Conservation (phyloP, 2,888 invertebrate genomes). For the Lobophora halterata region DNA sequence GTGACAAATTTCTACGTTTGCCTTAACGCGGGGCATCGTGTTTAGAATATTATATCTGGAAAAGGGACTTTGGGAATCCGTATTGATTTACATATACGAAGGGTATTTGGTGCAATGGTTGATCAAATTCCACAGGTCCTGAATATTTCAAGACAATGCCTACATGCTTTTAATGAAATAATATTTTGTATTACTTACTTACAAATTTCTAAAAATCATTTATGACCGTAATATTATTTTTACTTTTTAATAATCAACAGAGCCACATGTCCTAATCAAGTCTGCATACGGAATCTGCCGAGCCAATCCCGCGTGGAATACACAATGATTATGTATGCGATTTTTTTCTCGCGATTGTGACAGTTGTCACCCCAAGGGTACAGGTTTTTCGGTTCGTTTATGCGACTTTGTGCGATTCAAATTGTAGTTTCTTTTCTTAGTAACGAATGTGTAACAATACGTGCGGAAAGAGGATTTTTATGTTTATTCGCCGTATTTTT, state of each 20-base stretch:
- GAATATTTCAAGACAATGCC: slow-evolving; percentile 14
- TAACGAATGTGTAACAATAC: slow-evolving; percentile 74
- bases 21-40: slow-evolving; percentile 76
- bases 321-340: slow-evolving; percentile 43
- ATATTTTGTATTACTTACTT: no score
- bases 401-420: slow-evolving; percentile 68
- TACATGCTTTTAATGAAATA: no score
- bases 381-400: slow-evolving; percentile 73
- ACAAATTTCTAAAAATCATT: not conserved
- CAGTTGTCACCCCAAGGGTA: slow-evolving; percentile 54
- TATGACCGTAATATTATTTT: not conserved
- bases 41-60: slow-evolving; percentile 75
- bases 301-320: slow-evolving; percentile 30
- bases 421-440: slow-evolving; percentile 67
- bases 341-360: slow-evolving; percentile 52
- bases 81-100: slow-evolving; percentile 71
- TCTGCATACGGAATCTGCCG: slow-evolving; percentile 5
- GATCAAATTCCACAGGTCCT: slow-evolving; percentile 19
- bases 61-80: slow-evolving; percentile 55
- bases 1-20: slow-evolving; percentile 81
- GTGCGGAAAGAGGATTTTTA: slow-evolving; percentile 65
- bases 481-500: slow-evolving; percentile 55
- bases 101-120: slow-evolving; percentile 41
- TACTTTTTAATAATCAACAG: slow-evolving; percentile 7
- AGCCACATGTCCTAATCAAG: slow-evolving; percentile 19